Percentiles rank a stretch among this genome's conserved stretches.
Conservation (phyloP, 2,888 invertebrate species). For the Dendrolimus pini region DNA sequence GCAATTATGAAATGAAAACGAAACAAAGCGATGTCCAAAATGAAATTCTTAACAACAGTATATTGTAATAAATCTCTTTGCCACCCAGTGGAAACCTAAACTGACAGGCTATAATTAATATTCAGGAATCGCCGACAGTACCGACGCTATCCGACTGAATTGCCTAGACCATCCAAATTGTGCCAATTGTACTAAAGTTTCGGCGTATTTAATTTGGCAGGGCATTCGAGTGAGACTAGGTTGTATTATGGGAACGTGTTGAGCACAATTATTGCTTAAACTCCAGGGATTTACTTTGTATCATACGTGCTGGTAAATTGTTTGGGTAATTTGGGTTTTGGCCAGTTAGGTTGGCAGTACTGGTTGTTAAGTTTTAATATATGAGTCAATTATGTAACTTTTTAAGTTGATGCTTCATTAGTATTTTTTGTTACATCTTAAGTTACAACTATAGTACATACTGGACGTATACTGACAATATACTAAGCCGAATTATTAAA, state of each 20-base stretch:
- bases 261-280: background rate
- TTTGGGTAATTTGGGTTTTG: background rate
- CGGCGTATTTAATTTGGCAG: background rate
- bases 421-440: too few relatives aligned
- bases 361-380: background rate
- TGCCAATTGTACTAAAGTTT: background rate
- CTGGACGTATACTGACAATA: too few relatives aligned
- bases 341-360: background rate
- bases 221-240: background rate
- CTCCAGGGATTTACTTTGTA: background rate
- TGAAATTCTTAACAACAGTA: background rate
- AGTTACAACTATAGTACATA: too few relatives aligned
- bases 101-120: slow-evolving; percentile 8
- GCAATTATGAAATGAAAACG: too few relatives aligned
- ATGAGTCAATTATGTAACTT: too few relatives aligned
- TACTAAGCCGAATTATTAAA: too few relatives aligned
- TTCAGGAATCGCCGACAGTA: slow-evolving; percentile 6
- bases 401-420: too few relatives aligned
- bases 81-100: slow-evolving; percentile 6
- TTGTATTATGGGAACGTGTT: background rate
- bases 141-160: slow-evolving; percentile 5
- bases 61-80: too few relatives aligned
- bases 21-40: too few relatives aligned
- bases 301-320: background rate
- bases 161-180: slow-evolving; percentile 1